A percentile compares a stretch with the other conserved stretches of the same genome.
Evolutionary conservation across 2,888 invertebrate genomes (phyloP).

Genomic region (Embidobia sp.): DNA sequence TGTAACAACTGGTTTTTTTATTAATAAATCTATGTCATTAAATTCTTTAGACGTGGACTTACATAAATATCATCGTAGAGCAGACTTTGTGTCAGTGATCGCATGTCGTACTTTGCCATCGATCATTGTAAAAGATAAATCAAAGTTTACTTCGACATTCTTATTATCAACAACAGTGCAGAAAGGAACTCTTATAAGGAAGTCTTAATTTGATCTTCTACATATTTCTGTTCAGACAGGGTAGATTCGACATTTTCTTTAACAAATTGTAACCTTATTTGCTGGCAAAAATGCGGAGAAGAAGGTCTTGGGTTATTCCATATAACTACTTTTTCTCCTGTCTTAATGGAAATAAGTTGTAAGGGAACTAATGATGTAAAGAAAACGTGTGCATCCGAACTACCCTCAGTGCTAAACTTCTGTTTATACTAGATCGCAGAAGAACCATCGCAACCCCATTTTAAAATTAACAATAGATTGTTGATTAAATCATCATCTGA

Average conservation of each 20-base stretch:
- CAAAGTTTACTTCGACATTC: conserved; percentile 10
- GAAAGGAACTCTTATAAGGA: conserved; percentile 50
- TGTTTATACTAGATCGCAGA: conserved; percentile 60
- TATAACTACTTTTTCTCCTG: conserved; percentile 24
- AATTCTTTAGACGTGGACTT: background rate
- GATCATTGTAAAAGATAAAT: conserved; percentile 53
- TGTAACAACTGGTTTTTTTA: background rate
- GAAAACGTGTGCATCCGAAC: conserved; percentile 35
- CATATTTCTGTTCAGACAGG: conserved; percentile 20
- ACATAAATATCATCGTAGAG: conserved; percentile 18
- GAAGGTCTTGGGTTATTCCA: conserved; percentile 60
- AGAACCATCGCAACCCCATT: conserved; percentile 68
- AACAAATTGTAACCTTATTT: conserved; percentile 56
- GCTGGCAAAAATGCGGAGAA: conserved; percentile 57
- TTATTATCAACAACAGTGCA: conserved; percentile 24
- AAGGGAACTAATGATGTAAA: conserved; percentile 49
- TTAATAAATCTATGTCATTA: background rate
- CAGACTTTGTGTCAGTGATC: background rate
- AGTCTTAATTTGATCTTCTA: conserved; percentile 53
- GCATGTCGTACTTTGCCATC: conserved; percentile 49
- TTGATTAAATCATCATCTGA: conserved; percentile 19
- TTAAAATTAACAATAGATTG: conserved; percentile 60
- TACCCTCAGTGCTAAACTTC: conserved; percentile 24
- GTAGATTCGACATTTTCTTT: conserved; percentile 39
- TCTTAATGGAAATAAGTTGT: conserved; percentile 46